A percentile compares a stretch with the other conserved stretches of the same genome.
These are phyloP conservation scores for Leptodactylus fallax DNA, from an alignment of 2,797 vertebrate genomes.

Conservation along the genomic window DNA sequence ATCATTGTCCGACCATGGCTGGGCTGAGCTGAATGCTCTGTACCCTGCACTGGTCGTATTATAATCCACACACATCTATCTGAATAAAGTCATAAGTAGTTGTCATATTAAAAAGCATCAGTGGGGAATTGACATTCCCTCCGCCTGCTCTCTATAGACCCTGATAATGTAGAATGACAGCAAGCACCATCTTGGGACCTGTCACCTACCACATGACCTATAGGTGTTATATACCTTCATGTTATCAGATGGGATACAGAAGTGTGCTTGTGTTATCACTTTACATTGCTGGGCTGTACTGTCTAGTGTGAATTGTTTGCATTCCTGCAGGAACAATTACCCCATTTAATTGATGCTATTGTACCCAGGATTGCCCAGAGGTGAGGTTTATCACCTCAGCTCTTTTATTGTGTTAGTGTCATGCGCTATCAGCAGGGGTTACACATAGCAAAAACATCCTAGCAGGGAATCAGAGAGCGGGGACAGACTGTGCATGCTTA, in stretches of 20 bases:
- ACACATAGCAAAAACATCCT: not conserved
- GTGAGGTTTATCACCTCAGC: not conserved
- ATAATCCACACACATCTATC: too few relatives aligned
- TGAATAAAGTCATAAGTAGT: too few relatives aligned
- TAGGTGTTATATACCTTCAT: not conserved
- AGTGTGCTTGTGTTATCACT: too few relatives aligned
- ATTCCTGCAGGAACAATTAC: constrained; percentile 3
- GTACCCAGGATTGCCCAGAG: not conserved
- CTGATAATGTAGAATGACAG: not conserved
- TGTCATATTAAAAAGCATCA: too few relatives aligned
- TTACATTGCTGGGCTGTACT: not conserved
- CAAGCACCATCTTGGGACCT: not conserved
- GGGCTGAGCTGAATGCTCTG: too few relatives aligned
- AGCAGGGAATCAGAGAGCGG: too few relatives aligned
- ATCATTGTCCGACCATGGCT: too few relatives aligned
- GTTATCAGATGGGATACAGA: not conserved
- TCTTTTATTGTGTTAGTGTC: not conserved
- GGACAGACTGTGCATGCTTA: not conserved
- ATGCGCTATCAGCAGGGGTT: not conserved
- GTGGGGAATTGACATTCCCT: not conserved
- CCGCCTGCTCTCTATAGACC: too few relatives aligned
- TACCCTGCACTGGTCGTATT: too few relatives aligned
- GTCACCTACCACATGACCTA: not conserved
- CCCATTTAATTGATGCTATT: not conserved
- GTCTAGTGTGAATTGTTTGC: not conserved